Base-by-base conservation (phyloP, 2,113 vertebrate genomes). In the Semicossyphus pulcher region DNA sequence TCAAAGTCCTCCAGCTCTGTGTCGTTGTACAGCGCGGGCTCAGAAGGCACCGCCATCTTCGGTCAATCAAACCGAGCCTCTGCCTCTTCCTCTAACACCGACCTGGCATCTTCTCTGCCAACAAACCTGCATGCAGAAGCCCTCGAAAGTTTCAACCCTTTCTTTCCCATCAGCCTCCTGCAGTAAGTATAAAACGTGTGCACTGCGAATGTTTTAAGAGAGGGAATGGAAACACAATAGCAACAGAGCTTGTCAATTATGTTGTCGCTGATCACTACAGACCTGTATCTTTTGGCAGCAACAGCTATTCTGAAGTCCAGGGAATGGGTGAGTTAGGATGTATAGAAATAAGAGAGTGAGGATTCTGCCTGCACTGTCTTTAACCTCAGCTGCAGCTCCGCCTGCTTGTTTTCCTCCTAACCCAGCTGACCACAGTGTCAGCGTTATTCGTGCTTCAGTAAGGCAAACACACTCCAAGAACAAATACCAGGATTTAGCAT, bases 1-100 rank as follows among this genome's bases (percentile, higher is more conserved):
- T 95, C 94, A 39, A 93, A 93, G 82, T 94, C 94, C 21, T 94
- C 94, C 59, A 95, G 94, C 80, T 94, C 94, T 1, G 81, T 93
- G 63, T 95, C 94, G n/a, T 80, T 95, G 70, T 93, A 94, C 84
- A 94, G 94, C 42, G 93, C 92, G 0, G 90, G 92, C 21, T 95
- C 94, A 3, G 94, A 95, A 9, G 92, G 93, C 31, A 94, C 91
- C 0, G 90, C 93, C 31, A 85, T 93, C 34, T 92, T 95, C 29
- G 91, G 94, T 54, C 93, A 93, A 23, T 94, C 94, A 11, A 89
- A 90, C 84, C 77, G 85, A 82, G 92, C 89, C 69, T 93, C 92
- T 11, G 92, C 87, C 10, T 95, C 94, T 2, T 94, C 94, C 56
- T 94, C 94, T 34, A 92, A 91, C 36, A 94, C 91, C 2, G 93